These are phyloP conservation scores for Spicauda simplicius DNA, from an alignment of 2,888 invertebrate species.

Conservation along the genomic window DNA sequence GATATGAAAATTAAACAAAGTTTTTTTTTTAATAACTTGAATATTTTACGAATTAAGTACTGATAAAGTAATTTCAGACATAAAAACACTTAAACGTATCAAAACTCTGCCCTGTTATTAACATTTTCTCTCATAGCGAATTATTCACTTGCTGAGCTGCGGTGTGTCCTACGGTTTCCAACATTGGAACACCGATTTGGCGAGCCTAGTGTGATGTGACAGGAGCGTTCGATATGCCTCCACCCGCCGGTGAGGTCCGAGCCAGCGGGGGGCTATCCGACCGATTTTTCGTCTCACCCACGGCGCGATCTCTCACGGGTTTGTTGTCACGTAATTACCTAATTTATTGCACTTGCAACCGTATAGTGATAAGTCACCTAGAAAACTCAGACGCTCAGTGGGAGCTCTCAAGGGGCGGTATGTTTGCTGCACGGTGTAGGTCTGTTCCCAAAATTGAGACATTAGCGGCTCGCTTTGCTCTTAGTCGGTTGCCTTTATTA, in stretches of 20 bases:
- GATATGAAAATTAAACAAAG: too few relatives aligned
- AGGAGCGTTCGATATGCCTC: slow-evolving; percentile 59
- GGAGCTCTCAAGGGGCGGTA: slow-evolving; percentile 66
- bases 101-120: too few relatives aligned
- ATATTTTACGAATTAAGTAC: too few relatives aligned
- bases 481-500: slow-evolving; percentile 64
- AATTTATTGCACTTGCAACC: slow-evolving; percentile 75
- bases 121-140: too few relatives aligned
- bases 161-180: background rate
- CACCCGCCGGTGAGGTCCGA: slow-evolving; percentile 67
- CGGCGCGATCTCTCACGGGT: slow-evolving; percentile 67
- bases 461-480: slow-evolving; percentile 65
- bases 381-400: slow-evolving; percentile 57
- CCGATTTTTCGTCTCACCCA: slow-evolving; percentile 61
- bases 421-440: slow-evolving; percentile 74
- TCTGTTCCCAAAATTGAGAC: slow-evolving; percentile 78
- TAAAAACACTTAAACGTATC: too few relatives aligned
- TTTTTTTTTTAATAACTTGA: too few relatives aligned
- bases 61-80: too few relatives aligned
- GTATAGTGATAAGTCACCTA: slow-evolving; percentile 55
- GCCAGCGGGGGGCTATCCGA: slow-evolving; percentile 69
- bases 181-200: slow-evolving; percentile 10
- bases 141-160: too few relatives aligned
- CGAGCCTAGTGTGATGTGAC: slow-evolving; percentile 57
- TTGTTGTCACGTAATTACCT: slow-evolving; percentile 78